Percentiles rank a stretch among this genome's conserved stretches.
These are phyloP conservation scores for Ashinkailepas kermadecensis DNA, from an alignment of 2,888 invertebrate species.

Conservation along the genomic window DNA sequence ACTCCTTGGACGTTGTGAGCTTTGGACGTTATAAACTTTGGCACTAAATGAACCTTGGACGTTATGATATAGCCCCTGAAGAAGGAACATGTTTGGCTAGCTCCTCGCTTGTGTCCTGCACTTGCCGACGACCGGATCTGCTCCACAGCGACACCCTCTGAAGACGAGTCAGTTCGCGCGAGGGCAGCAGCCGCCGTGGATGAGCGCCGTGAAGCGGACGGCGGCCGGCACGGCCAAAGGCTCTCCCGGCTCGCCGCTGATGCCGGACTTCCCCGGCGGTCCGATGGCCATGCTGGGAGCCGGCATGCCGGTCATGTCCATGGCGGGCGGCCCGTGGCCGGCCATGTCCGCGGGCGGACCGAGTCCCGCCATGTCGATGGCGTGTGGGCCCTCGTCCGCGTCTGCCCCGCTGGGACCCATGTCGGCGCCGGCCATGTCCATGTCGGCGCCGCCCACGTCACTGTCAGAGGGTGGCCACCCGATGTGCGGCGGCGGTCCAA, in stretches of 20 bases:
- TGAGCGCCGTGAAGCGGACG: neutral
- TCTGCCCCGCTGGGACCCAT: neutral
- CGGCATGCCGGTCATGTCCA: neutral
- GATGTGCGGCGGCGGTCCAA: neutral
- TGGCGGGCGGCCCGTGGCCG: neutral
- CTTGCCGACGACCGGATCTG: neutral
- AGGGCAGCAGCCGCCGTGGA: neutral
- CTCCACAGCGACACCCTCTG: constrained; percentile 33
- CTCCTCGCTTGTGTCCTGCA: too few species aligned
- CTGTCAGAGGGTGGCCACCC: neutral
- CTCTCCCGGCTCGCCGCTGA: neutral
- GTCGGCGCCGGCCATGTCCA: neutral
- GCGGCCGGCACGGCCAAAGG: neutral
- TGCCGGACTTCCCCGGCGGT: neutral
- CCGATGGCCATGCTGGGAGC: neutral
- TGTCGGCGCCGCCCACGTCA: neutral
- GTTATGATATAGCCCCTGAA: too few species aligned
- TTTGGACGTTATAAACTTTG: too few species aligned
- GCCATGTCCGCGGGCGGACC: neutral
- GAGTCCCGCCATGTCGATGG: neutral
- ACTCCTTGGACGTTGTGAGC: too few species aligned
- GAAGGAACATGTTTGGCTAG: too few species aligned
- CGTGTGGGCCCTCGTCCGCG: neutral
- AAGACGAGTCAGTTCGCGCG: constrained; percentile 33
- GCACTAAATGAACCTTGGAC: too few species aligned